phyloP scores from a whole-genome alignment of 2,888 invertebrate species.

The Amiota minor region DNA sequence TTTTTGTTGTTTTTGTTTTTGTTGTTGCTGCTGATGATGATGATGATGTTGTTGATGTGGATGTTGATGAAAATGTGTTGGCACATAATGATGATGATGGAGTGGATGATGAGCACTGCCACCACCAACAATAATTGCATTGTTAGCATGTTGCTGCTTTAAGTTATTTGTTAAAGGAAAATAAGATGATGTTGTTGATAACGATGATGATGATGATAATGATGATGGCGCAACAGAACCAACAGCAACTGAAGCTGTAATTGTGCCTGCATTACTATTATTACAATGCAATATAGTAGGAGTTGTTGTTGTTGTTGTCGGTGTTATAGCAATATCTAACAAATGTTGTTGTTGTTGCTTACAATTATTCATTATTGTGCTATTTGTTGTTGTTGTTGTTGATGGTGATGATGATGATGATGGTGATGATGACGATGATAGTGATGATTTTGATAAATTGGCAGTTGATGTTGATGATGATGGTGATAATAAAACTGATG shows the following conservation, averaged over 20 bases:
- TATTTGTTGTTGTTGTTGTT: conserved; percentile 27
- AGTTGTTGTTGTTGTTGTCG: conserved; percentile 8
- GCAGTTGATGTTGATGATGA: conserved; percentile 29
- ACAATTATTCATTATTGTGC: neutral
- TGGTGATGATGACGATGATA: conserved; percentile 22
- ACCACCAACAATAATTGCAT: neutral
- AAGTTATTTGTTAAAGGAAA: conserved; percentile 34
- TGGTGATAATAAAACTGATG: conserved; percentile 14
- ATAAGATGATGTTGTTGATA: conserved; percentile 38
- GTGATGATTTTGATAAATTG: conserved; percentile 24
- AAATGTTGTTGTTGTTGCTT: neutral
- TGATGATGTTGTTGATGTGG: conserved; percentile 35
- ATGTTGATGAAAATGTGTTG: conserved; percentile 26
- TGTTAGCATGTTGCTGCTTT: conserved; percentile 33
- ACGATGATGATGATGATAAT: conserved; percentile 7
- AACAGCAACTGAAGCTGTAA: too few species aligned
- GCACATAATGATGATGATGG: conserved; percentile 14
- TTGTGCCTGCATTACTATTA: neutral
- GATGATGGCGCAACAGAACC: too few species aligned
- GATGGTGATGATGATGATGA: conserved; percentile 40
- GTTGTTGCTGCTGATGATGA: neutral
- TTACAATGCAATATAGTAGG: conserved; percentile 16
- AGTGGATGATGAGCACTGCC: neutral
- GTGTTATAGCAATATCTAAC: neutral
- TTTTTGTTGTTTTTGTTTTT: conserved; percentile 39